phyloP scores from a whole-genome alignment of 2,113 vertebrate genomes.

The Spilogale gracilis region DNA sequence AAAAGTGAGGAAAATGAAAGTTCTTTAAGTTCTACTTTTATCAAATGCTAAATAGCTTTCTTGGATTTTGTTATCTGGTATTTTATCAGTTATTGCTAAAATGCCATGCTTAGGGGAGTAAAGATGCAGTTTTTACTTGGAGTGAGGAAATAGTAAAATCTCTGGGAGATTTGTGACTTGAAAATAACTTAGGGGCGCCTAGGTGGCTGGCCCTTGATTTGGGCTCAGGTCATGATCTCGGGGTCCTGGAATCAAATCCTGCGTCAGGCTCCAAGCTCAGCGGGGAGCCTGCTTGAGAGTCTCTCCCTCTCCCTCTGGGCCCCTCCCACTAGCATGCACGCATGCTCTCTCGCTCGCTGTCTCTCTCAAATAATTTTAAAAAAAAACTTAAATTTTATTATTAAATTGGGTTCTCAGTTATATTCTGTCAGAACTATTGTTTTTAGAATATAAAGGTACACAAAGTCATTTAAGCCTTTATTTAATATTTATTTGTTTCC shows the following conservation, averaged over 20 bases:
- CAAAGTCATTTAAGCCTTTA: conserved; percentile 68
- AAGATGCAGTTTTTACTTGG: conserved; percentile 16
- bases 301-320: not conserved
- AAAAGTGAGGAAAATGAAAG: conserved; percentile 43
- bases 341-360: not conserved
- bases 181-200: not conserved
- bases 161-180: conserved; percentile 44
- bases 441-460: conserved; percentile 69
- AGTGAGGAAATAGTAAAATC: conserved; percentile 49
- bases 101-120: not conserved
- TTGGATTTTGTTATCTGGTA: conserved; percentile 53
- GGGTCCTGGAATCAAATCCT: not conserved
- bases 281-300: not conserved
- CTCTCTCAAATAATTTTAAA: not conserved
- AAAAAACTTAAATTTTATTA: conserved; percentile 47
- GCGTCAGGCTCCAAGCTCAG: not conserved
- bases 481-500: conserved; percentile 75
- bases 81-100: conserved; percentile 53
- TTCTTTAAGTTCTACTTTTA: conserved; percentile 43
- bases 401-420: conserved; percentile 33
- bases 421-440: conserved; percentile 23
- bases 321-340: not conserved
- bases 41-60: conserved; percentile 17
- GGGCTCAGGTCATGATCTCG: not conserved
- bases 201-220: not conserved